Conservation (phyloP, 2,113 vertebrate genomes). For the Aramus guarauna region DNA sequence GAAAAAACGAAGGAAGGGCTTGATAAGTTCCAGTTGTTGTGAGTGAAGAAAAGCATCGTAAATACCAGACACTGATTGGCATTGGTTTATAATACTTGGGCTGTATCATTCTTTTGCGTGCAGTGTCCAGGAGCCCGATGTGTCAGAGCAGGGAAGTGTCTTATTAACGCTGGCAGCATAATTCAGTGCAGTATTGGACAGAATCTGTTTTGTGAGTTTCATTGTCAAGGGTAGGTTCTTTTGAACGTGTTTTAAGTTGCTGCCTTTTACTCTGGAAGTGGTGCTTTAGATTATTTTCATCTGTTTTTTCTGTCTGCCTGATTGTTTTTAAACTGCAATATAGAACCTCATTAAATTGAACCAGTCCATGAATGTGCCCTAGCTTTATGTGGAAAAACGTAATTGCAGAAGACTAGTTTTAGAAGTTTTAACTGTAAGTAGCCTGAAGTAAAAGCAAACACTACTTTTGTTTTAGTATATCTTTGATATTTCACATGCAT, state of each 20-base stretch:
- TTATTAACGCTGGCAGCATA: background rate
- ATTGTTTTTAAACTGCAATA: slow-evolving; percentile 42
- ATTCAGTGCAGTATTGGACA: background rate
- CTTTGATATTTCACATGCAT: slow-evolving; percentile 8
- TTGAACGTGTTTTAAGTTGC: background rate
- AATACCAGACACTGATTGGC: background rate
- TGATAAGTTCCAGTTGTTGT: background rate
- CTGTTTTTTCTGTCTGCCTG: slow-evolving; percentile 36
- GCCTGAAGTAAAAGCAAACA: slow-evolving; percentile 20
- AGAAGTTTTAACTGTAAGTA: slow-evolving; percentile 13
- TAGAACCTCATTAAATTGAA: slow-evolving; percentile 50
- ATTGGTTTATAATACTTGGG: background rate
- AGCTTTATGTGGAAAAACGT: slow-evolving; percentile 50
- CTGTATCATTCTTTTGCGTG: fast-evolving
- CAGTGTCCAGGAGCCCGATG: background rate
- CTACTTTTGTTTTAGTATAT: slow-evolving; percentile 1
- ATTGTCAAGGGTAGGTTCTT: background rate
- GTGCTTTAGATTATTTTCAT: slow-evolving; percentile 25
- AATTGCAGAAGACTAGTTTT: slow-evolving; percentile 28
- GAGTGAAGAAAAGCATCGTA: background rate
- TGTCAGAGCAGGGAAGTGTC: background rate
- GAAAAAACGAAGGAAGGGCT: background rate
- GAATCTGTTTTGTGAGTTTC: slow-evolving; percentile 21
- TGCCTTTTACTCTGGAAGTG: slow-evolving; percentile 12
- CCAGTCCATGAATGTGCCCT: background rate